Evolutionary conservation across 2,113 vertebrate species (phyloP).

Genomic region (Hiodon tergisus): DNA sequence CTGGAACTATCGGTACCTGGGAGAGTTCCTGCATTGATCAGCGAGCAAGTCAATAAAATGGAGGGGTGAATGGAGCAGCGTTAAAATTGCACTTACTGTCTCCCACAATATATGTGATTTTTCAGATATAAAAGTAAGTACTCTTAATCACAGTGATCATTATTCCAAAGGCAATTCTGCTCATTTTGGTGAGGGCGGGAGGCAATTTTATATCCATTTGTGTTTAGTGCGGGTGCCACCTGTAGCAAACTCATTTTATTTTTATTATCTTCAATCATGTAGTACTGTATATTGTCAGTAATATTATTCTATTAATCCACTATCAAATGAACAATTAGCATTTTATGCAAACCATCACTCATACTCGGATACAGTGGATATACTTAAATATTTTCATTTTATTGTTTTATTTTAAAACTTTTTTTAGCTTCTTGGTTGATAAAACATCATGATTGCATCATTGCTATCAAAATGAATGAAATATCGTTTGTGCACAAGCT

Average conservation of each 20-base stretch:
- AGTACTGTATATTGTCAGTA: no score
- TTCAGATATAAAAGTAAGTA: background rate
- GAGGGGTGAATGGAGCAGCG: background rate
- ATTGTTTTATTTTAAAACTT: background rate
- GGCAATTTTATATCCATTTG: background rate
- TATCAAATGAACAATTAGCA: no score
- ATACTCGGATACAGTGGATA: background rate
- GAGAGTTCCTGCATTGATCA: slow-evolving; percentile 9
- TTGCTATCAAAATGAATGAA: background rate
- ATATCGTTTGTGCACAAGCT: background rate
- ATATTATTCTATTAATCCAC: no score
- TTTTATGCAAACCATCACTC: no score
- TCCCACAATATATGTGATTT: background rate
- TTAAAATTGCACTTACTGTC: background rate
- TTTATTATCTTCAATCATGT: background rate
- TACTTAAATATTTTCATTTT: background rate
- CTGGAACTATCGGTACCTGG: slow-evolving; percentile 6
- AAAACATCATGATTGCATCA: slow-evolving; percentile 16
- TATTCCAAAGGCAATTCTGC: background rate
- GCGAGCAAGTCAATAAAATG: background rate
- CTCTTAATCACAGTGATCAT: background rate
- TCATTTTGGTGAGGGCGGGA: background rate
- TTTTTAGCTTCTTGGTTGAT: slow-evolving; percentile 25
- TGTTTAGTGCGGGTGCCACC: background rate
- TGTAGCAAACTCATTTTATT: slow-evolving; percentile 2